Evolutionary conservation across 2,113 vertebrate genomes (phyloP).

Genomic region (Thamnaconus septentrionalis): DNA sequence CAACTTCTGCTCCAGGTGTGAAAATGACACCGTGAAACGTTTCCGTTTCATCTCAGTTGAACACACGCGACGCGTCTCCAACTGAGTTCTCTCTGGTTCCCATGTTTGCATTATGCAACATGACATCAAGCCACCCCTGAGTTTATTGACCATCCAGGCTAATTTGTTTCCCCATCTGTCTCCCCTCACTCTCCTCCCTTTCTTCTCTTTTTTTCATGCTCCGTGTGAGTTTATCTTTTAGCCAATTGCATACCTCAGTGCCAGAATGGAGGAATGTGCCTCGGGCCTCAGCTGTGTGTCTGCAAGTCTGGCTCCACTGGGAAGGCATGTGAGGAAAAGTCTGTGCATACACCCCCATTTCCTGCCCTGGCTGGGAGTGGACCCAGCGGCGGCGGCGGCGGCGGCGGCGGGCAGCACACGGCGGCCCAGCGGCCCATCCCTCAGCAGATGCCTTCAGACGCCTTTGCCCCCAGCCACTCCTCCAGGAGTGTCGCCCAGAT

Average conservation of each 20-base stretch:
- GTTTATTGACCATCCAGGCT: too few species aligned
- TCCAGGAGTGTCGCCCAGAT: too few species aligned
- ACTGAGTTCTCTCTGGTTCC: too few species aligned
- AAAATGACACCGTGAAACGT: too few species aligned
- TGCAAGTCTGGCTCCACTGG: conserved; percentile 94
- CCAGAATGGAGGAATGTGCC: conserved; percentile 96
- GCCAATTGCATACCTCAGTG: conserved; percentile 92
- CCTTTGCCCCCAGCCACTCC: too few species aligned
- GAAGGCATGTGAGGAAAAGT: conserved; percentile 84
- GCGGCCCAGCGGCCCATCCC: conserved; percentile 83
- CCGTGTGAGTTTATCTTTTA: conserved; percentile 69
- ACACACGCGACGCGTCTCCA: too few species aligned
- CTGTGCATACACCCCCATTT: conserved; percentile 39
- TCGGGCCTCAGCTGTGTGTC: conserved; percentile 92
- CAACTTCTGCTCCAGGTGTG: too few species aligned
- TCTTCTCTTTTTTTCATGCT: conserved; percentile 16
- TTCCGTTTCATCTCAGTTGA: too few species aligned
- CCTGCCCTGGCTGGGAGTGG: conserved; percentile 66
- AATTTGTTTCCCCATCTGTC: conserved; percentile 19
- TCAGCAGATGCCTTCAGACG: conserved; percentile 74
- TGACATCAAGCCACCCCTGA: too few species aligned
- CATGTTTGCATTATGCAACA: too few species aligned
- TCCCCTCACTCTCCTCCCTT: conserved; percentile 18
- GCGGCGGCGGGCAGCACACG: conserved; percentile 47
- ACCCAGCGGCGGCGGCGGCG: conserved; percentile 41